Evolutionary conservation across 2,797 vertebrate species (phyloP).

Genomic region (Ptychobarbus kaznakovi): DNA sequence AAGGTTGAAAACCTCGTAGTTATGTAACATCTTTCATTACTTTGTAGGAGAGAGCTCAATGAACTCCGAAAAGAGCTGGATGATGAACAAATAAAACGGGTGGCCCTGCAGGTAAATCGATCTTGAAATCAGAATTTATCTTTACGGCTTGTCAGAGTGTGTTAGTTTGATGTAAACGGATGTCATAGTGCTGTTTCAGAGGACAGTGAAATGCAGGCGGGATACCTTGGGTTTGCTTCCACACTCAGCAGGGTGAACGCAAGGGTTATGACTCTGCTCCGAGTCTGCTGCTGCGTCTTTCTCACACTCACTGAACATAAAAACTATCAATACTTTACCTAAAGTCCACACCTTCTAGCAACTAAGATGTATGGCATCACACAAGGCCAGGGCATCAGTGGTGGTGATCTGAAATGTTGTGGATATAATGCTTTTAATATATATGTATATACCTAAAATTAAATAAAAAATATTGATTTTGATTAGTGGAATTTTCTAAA

Average conservation of each 20-base stretch:
- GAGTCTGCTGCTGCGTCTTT: constrained; percentile 13
- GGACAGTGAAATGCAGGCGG: not conserved
- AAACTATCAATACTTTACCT: not conserved
- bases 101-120: constrained; percentile 85
- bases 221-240: not conserved
- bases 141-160: not conserved
- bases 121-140: constrained; percentile 1
- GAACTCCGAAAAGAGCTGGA: constrained; percentile 89
- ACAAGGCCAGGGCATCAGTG: not conserved
- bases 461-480: not conserved
- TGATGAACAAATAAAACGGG: constrained; percentile 85
- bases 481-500: too few relatives aligned
- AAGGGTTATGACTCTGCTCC: not conserved
- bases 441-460: not conserved
- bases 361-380: not conserved
- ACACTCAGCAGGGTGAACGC: constrained; percentile 8
- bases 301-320: not conserved
- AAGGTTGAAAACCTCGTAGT: not conserved
- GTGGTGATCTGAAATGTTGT: not conserved
- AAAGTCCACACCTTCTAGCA: not conserved
- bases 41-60: constrained; percentile 89
- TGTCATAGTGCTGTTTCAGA: constrained; percentile 7
- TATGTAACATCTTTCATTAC: not conserved
- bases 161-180: not conserved
- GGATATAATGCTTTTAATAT: not conserved